These are phyloP conservation scores for Tetraodon nigroviridis DNA, from an alignment of 2,113 vertebrate genomes.

Conservation along the genomic window DNA sequence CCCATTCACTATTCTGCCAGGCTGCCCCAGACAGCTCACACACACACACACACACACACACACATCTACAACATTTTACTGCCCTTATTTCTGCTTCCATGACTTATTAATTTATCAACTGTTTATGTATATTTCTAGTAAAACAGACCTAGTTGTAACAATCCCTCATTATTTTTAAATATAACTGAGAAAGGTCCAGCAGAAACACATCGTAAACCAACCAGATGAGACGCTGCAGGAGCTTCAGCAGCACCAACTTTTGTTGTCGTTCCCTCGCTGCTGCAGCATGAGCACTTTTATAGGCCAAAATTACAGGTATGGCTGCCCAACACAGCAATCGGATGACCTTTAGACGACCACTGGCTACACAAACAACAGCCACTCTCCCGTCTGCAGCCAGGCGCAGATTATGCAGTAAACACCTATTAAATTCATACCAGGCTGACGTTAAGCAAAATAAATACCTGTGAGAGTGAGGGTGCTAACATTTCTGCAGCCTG, in stretches of 20 bases:
- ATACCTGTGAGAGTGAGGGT: slow-evolving; percentile 1
- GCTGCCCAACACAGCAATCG: slow-evolving; percentile 36
- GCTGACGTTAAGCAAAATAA: slow-evolving; percentile 30
- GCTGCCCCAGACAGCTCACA: slow-evolving; percentile 23
- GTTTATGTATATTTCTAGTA: too few species aligned
- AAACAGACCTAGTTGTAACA: too few species aligned
- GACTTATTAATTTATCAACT: too few species aligned
- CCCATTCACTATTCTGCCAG: slow-evolving; percentile 45
- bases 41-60: slow-evolving; percentile 11
- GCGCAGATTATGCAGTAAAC: slow-evolving; percentile 37
- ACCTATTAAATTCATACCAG: slow-evolving; percentile 28
- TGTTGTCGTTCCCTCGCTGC: slow-evolving; percentile 18
- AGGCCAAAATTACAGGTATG: slow-evolving; percentile 58
- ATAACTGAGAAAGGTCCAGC: too few species aligned
- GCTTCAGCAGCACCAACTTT: neutral
- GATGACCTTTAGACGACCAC: slow-evolving; percentile 45
- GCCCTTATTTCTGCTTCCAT: neutral
- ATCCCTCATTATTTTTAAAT: too few species aligned
- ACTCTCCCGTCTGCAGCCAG: slow-evolving; percentile 46
- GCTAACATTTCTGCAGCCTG: slow-evolving; percentile 3
- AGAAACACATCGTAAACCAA: too few species aligned
- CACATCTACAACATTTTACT: neutral
- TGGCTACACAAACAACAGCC: slow-evolving; percentile 51
- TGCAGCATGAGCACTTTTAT: slow-evolving; percentile 25
- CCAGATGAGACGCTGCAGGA: neutral